Percentiles rank a stretch among this genome's conserved stretches.
Conservation (phyloP, 2,888 invertebrate genomes). For the Orchesellides sinensis region DNA sequence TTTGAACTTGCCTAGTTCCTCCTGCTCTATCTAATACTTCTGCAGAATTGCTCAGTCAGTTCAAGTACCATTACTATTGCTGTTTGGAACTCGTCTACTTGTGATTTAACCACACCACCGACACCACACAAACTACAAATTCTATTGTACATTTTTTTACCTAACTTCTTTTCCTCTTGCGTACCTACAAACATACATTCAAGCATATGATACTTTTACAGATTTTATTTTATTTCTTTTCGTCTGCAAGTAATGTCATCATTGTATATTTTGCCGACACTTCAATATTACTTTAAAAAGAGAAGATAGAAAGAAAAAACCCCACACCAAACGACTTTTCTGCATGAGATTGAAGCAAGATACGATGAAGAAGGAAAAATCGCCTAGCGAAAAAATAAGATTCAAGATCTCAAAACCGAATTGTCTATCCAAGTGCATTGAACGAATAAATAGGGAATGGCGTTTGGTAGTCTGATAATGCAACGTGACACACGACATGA, state of each 20-base stretch:
- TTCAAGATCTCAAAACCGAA: slow-evolving; percentile 38
- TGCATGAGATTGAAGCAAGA: slow-evolving; percentile 6
- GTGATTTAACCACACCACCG: not conserved
- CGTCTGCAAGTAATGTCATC: slow-evolving; percentile 46
- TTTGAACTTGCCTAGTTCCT: slow-evolving; percentile 12
- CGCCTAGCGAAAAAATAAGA: not conserved
- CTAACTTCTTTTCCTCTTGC: slow-evolving; percentile 29
- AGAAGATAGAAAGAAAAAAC: slow-evolving; percentile 1
- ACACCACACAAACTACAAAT: slow-evolving; percentile 1
- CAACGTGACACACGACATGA: slow-evolving; percentile 58
- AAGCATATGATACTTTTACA: too few species aligned
- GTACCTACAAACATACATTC: too few species aligned
- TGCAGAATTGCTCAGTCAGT: slow-evolving; percentile 47
- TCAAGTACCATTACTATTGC: slow-evolving; percentile 40
- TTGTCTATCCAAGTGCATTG: slow-evolving; percentile 55
- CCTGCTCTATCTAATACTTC: slow-evolving; percentile 3
- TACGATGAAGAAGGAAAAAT: too few species aligned
- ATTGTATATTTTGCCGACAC: slow-evolving; percentile 52
- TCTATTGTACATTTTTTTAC: not conserved
- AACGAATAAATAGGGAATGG: slow-evolving; percentile 52
- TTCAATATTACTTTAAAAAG: slow-evolving; percentile 39
- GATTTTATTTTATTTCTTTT: slow-evolving; percentile 19
- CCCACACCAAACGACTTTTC: not conserved
- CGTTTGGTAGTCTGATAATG: slow-evolving; percentile 44
- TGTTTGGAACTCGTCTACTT: not conserved